These are phyloP conservation scores for Macropodus opercularis DNA, from an alignment of 2,797 vertebrate species.

Conservation along the genomic window DNA sequence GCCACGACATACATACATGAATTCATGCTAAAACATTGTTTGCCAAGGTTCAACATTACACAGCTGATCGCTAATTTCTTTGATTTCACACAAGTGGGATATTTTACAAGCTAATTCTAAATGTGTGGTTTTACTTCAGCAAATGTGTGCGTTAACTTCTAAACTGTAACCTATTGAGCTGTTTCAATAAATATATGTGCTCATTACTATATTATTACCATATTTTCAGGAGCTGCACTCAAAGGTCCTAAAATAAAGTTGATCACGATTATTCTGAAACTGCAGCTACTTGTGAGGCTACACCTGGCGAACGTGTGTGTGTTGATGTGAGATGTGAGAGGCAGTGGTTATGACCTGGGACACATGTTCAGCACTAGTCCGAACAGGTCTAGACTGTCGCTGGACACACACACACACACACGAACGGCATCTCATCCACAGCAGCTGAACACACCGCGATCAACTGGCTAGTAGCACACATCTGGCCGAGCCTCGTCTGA, in stretches of 20 bases:
- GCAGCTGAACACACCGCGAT: not conserved
- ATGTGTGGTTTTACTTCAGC: not conserved
- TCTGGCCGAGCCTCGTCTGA: no score
- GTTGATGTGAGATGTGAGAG: not conserved
- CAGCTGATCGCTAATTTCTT: no score
- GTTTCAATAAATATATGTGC: not conserved
- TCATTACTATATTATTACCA: no score
- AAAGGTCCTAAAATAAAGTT: not conserved
- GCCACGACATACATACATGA: no score
- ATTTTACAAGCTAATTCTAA: not conserved
- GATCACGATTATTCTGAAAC: not conserved
- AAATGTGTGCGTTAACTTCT: not conserved
- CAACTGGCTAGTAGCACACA: no score
- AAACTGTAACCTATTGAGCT: not conserved
- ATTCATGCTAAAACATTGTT: no score
- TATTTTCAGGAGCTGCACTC: no score
- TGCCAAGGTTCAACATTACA: no score
- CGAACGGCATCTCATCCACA: not conserved
- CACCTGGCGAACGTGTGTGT: not conserved
- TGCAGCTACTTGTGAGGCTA: not conserved
- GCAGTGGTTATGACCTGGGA: not conserved
- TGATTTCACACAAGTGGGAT: no score
- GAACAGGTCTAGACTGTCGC: not conserved
- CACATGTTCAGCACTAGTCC: constrained; percentile 18
- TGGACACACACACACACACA: not conserved